A percentile compares a stretch with the other conserved stretches of the same genome.
phyloP scores from a whole-genome alignment of 2,888 invertebrate genomes.

The Mesodorylaimus sp. region DNA sequence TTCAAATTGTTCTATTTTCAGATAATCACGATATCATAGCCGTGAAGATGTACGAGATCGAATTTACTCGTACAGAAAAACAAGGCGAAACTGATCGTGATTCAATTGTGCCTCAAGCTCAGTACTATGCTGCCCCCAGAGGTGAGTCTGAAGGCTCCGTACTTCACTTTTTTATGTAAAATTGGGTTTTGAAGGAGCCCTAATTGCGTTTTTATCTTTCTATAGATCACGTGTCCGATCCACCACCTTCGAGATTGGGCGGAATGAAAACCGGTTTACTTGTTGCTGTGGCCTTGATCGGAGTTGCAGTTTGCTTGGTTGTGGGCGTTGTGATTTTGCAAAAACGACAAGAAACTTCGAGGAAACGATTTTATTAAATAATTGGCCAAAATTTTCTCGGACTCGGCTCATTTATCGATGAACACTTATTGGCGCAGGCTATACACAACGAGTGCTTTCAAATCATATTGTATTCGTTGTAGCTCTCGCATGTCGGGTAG shows the following conservation, averaged over 20 bases:
- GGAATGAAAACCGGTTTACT: conserved; percentile 64
- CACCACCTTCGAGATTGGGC: conserved; percentile 61
- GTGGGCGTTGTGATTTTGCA: conserved; percentile 80
- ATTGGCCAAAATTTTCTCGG: too few species aligned
- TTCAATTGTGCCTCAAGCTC: conserved; percentile 66
- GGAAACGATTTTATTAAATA: conserved; percentile 47
- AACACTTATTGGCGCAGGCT: too few species aligned
- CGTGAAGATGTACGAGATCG: conserved; percentile 75
- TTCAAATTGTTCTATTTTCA: too few species aligned
- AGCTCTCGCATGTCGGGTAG: too few species aligned
- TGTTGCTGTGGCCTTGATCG: conserved; percentile 62
- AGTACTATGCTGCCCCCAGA: conserved; percentile 70
- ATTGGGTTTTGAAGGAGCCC: too few species aligned
- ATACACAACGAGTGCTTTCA: too few species aligned
- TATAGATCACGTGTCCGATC: conserved; percentile 63
- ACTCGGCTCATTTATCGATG: too few species aligned
- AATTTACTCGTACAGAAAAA: conserved; percentile 41
- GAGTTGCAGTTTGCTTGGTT: conserved; percentile 59
- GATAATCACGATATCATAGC: conserved; percentile 89
- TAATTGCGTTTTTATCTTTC: conserved; percentile 16
- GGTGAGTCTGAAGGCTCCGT: conserved; percentile 36
- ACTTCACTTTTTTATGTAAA: neutral
- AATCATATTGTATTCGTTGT: too few species aligned
- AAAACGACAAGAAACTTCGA: conserved; percentile 66
- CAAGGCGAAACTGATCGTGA: conserved; percentile 47